Evolutionary conservation across 53 echinoderm and acorn worm species (phyloP), one percentile per base, ranked within the genome.

Genomic region (Zoroaster sp.): DNA sequence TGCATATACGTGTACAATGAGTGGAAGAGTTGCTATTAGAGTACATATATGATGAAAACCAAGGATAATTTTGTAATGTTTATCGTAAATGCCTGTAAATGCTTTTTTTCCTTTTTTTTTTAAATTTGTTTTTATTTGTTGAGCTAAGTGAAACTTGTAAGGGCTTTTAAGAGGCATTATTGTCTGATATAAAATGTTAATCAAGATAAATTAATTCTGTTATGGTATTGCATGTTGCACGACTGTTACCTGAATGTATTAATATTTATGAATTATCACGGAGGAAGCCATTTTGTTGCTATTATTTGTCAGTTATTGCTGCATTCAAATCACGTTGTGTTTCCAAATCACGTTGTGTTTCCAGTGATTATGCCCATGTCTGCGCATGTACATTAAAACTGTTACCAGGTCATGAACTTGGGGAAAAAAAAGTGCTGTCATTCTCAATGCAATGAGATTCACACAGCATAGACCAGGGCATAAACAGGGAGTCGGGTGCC

Each of bases 401-500:
- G 2, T 59, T 44, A 25, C 28, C 11, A 28, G 28, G 63, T 11
- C 63, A 44, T 10, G 45, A 7, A 44, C 45, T 44, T 44, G 7
- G 12, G 45, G 12, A 44, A 44, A 44, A 7, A 44, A 44, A 44
- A 44, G 8, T 44, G 12, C 8, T 44, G 7, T 44, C 8, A 12
- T 12, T 10, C 63, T 2, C 21, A 28, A 59, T 8, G 28, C 55
- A 25, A 59, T 25, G 1, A 59, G 63, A 59, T 44, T 44, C 23
- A 28, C 10, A 59, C 63, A 59, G 25, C 55, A 55, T 25, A 55
- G 55, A 25, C 55, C 55, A 59, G 63, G 63, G 28, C 63, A 28
- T 59, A 28, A 21, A n/a, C n/a, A n/a, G 14, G 18, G 25, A 81
- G 81, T 81, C 81, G 23, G 81, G 81, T 31, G 59, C 79, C 40